phyloP scores from a whole-genome alignment of 2,888 invertebrate genomes.

The Heteromurus nitidus region DNA sequence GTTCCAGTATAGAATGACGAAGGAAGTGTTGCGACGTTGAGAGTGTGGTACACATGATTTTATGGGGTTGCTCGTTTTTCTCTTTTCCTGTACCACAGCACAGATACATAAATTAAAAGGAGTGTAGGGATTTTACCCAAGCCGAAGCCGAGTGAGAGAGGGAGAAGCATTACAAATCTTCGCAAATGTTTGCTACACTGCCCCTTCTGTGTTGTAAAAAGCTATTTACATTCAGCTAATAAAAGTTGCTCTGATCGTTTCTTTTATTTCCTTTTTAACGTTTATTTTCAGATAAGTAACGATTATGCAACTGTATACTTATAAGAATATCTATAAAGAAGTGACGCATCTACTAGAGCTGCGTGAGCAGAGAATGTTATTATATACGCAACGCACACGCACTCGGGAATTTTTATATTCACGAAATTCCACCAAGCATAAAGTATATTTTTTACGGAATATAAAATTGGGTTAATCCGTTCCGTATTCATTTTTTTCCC shows the following conservation, averaged over 20 bases:
- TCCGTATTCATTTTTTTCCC: not conserved
- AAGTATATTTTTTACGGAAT: not conserved
- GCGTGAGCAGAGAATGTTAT: no score
- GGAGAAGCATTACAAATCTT: constrained; percentile 54
- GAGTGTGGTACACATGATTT: constrained; percentile 50
- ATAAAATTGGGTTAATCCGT: not conserved
- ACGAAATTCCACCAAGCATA: no score
- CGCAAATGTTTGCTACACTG: no score
- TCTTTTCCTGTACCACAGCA: not conserved
- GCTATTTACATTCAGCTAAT: constrained; percentile 47
- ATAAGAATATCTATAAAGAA: no score
- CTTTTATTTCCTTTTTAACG: constrained; percentile 22
- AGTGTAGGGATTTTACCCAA: constrained; percentile 21
- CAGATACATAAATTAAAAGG: constrained; percentile 48
- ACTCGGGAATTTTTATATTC: no score
- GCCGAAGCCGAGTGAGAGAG: no score
- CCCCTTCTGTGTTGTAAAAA: constrained; percentile 50
- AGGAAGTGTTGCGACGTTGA: not conserved
- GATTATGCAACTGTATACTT: constrained; percentile 14
- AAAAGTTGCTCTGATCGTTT: constrained; percentile 18
- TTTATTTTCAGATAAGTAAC: constrained; percentile 33
- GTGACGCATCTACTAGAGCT: no score
- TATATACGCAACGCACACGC: no score
- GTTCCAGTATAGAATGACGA: not conserved
- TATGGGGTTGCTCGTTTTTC: constrained; percentile 34